phyloP scores from a whole-genome alignment of 2,888 invertebrate genomes.

The Galerucella pusilla region DNA sequence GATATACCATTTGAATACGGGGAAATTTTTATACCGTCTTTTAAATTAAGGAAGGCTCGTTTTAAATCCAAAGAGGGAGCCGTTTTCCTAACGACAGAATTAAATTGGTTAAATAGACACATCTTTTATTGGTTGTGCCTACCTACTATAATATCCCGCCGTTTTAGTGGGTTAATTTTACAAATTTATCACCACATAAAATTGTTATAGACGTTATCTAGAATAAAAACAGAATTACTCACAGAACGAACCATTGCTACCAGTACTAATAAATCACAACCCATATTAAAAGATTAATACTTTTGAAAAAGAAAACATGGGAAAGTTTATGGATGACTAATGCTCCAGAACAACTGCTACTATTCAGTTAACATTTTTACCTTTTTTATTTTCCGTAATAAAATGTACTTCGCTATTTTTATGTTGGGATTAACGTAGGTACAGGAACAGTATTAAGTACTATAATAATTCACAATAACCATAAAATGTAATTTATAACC shows the following conservation, averaged over 20 bases:
- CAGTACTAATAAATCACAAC: constrained; percentile 45
- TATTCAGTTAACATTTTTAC: constrained; percentile 6
- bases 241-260: constrained; percentile 39
- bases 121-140: constrained; percentile 56
- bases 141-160: constrained; percentile 49
- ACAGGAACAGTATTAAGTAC: constrained; percentile 10
- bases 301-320: constrained; percentile 38
- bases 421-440: constrained; percentile 19
- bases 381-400: constrained; percentile 15
- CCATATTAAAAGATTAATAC: constrained; percentile 43
- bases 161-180: constrained; percentile 57
- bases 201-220: constrained; percentile 49
- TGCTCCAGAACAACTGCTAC: constrained; percentile 13
- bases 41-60: constrained; percentile 57
- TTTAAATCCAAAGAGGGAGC: constrained; percentile 49
- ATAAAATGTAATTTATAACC: constrained; percentile 13
- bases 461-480: constrained; percentile 14
- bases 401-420: constrained; percentile 13
- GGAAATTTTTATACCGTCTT: constrained; percentile 58
- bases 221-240: constrained; percentile 48
- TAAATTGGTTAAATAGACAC: constrained; percentile 59
- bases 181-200: constrained; percentile 56
- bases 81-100: constrained; percentile 57
- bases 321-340: constrained; percentile 32
- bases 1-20: constrained; percentile 49